Evolutionary conservation across 2,113 vertebrate genomes (phyloP).

Genomic region (Pangasianodon hypophthalmus): DNA sequence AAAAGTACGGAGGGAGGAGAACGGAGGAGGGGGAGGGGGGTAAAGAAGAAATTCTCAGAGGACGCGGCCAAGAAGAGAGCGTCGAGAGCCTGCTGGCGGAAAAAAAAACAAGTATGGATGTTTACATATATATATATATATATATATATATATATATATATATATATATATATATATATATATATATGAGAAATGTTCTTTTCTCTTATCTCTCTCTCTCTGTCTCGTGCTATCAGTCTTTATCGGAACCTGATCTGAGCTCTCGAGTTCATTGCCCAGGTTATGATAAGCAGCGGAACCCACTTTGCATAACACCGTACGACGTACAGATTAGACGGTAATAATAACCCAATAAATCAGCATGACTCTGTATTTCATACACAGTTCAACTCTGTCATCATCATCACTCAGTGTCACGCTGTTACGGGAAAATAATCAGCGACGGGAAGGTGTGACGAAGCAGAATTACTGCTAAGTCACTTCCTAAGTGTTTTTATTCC

Average conservation of each 20-base stretch:
- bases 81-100: constrained; percentile 27
- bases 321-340: neutral
- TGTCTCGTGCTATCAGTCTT: neutral
- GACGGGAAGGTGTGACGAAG: neutral
- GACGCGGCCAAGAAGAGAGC: constrained; percentile 42
- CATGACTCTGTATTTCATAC: neutral
- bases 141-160: neutral
- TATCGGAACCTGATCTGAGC: neutral
- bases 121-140: neutral
- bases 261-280: neutral
- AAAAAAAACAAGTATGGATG: neutral
- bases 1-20: constrained; percentile 61
- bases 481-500: neutral
- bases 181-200: neutral
- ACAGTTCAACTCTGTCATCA: neutral
- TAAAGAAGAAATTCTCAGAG: constrained; percentile 47
- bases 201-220: neutral
- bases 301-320: neutral
- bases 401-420: neutral
- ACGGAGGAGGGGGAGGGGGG: neutral
- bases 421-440: neutral
- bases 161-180: neutral
- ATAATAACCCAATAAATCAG: neutral
- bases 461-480: neutral
- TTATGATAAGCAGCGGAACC: neutral